These are phyloP conservation scores for Micromys minutus DNA, from an alignment of 2,113 vertebrate genomes.

Conservation along the genomic window DNA sequence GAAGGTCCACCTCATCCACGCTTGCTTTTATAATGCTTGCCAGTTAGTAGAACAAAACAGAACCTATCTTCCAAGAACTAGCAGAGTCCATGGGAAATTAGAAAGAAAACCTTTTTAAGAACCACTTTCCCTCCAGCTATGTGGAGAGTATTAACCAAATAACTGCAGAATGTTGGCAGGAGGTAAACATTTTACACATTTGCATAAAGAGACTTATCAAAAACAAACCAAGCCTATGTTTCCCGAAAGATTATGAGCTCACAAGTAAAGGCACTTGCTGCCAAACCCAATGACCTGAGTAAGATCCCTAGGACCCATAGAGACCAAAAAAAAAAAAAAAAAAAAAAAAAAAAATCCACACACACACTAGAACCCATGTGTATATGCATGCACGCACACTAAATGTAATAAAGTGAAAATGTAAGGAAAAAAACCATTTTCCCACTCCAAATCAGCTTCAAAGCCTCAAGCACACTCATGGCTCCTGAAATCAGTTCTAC, in stretches of 20 bases:
- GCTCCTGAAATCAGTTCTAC: conserved; percentile 16
- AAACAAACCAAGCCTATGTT: conserved; percentile 11
- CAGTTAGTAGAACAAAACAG: conserved; percentile 35
- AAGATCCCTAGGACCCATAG: background rate
- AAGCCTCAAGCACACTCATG: background rate
- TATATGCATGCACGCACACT: background rate
- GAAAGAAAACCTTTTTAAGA: conserved; percentile 20
- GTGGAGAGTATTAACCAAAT: conserved; percentile 16
- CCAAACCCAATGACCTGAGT: too few species aligned
- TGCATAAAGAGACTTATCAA: conserved; percentile 28
- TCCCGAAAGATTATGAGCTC: background rate
- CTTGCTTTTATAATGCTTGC: background rate
- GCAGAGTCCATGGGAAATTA: conserved; percentile 19
- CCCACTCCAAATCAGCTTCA: background rate
- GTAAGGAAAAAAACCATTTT: background rate
- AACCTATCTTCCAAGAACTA: background rate
- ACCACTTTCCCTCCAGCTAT: conserved; percentile 11
- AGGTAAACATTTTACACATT: conserved; percentile 36
- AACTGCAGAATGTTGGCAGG: background rate
- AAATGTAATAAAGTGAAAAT: background rate
- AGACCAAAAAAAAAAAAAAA: too few species aligned
- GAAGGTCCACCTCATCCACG: background rate
- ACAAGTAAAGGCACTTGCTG: background rate
- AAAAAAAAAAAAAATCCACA: too few species aligned
- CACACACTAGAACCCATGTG: background rate